Evolutionary conservation across 64 coral and sea anemone species (phyloP), one percentile per base, ranked within the genome.

Genomic region (Astreopora myriophthalma): DNA sequence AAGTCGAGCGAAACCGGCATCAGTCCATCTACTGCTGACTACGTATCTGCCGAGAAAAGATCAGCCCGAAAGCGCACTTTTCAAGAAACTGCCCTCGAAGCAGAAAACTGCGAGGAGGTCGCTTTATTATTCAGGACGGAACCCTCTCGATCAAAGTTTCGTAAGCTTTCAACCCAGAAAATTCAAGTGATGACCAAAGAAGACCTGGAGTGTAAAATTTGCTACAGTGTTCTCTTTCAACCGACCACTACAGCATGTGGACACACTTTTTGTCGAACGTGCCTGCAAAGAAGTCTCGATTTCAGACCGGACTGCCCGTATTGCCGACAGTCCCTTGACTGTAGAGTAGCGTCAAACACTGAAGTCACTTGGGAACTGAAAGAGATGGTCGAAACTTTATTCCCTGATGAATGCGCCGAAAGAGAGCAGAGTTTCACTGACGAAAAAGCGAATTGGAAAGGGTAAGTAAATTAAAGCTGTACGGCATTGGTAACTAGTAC

Each of bases 371-470:
- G 36, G 3, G 87, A 72, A 6, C 14, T 97, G 7, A 69, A 94
- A 55, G 62, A 80, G 22, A 62, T 91, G 13, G 49, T 86, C 4
- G 42, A 86, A 6, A 73, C 74, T 2, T 40, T 85, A 48, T 97
- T 90, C 30, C 78, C 86, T 17, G 17, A 77, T 22, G 73, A 97
- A 69, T 94, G 87, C 24, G 79, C 85, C 24, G 79, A 68, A 19
- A 76, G 92, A 24, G 57, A 97, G 46, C 79, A 51, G 60, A 75
- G 71, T 24, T 89, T 90, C n/a, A 35, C 76, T 1, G 46, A 90
- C 26, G 95, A 97, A 48, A 76, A 94, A 48, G 73, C 60, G 32
- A 34, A 27, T 6, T 79, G 93, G 81, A 84, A 76, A 48, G 76
- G 95, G 95, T 97, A 72, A 62, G 34, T 37, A 1, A 9, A 26